Conservation (phyloP, 2,888 invertebrate species). For the Drosophila birchii region DNA sequence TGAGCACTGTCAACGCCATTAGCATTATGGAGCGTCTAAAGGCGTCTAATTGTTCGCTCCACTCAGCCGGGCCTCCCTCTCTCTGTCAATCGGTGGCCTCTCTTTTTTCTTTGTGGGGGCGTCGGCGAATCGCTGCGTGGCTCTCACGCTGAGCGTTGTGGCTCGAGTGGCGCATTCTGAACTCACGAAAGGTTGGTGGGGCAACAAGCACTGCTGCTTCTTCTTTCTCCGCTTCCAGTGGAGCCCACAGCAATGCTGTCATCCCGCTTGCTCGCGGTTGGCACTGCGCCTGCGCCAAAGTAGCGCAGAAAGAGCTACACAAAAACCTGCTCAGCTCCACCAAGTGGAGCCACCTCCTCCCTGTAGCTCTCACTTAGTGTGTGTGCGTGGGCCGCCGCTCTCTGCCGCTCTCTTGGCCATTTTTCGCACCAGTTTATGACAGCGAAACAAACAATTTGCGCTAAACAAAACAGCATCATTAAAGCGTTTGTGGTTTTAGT, state of each 20-base stretch:
- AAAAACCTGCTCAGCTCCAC: constrained; percentile 66
- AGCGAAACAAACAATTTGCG: constrained; percentile 82
- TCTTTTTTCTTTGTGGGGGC: constrained; percentile 53
- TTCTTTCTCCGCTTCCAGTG: constrained; percentile 63
- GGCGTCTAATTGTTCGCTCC: constrained; percentile 74
- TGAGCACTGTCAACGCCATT: constrained; percentile 82
- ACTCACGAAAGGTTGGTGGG: constrained; percentile 57
- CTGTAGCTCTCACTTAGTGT: constrained; percentile 15
- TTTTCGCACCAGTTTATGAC: constrained; percentile 82
- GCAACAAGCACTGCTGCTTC: constrained; percentile 40
- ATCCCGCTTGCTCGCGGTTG: constrained; percentile 55
- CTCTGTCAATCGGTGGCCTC: constrained; percentile 10
- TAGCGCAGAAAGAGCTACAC: constrained; percentile 53
- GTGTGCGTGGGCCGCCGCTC: constrained; percentile 26
- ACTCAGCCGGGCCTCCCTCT: constrained; percentile 15
- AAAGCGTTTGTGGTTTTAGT: constrained; percentile 82
- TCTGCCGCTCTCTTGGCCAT: constrained; percentile 64
- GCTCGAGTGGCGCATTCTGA: constrained; percentile 70
- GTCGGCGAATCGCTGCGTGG: constrained; percentile 55
- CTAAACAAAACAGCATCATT: constrained; percentile 83
- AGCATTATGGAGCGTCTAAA: constrained; percentile 76
- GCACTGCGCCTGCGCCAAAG: constrained; percentile 72
- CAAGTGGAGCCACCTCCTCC: constrained; percentile 32
- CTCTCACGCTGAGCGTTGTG: constrained; percentile 54
- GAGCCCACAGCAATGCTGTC: constrained; percentile 23